Evolutionary conservation across 2,888 invertebrate genomes (phyloP).

Genomic region (Drosophila anomelani): DNA sequence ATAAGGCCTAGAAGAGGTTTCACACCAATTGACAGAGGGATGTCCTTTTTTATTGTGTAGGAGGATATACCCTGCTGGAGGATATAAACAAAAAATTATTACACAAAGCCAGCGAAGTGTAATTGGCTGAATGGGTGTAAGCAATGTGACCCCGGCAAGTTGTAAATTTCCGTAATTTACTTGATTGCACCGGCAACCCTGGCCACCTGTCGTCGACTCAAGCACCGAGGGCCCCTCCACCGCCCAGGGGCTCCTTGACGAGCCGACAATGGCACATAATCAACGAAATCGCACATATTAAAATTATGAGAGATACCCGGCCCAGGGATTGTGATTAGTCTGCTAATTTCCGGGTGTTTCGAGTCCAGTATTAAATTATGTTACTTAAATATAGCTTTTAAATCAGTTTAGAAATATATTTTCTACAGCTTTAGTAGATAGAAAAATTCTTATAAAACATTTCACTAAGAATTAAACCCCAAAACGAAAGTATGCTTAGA

Average conservation of each 20-base stretch:
- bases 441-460: not conserved
- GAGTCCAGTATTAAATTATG: not conserved
- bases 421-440: not conserved
- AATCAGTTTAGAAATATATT: not conserved
- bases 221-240: not conserved
- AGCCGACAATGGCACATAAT: constrained; percentile 60
- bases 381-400: not conserved
- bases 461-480: too few relatives aligned
- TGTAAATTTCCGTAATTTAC: constrained; percentile 67
- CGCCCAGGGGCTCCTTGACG: constrained; percentile 25
- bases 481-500: not conserved
- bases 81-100: not conserved
- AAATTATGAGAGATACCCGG: constrained; percentile 35
- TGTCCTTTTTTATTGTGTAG: not conserved
- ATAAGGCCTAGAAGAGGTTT: not conserved
- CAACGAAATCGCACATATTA: constrained; percentile 56
- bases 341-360: not conserved
- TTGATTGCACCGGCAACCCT: constrained; percentile 55
- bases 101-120: constrained; percentile 8
- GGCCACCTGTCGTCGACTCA: constrained; percentile 48
- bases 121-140: constrained; percentile 3
- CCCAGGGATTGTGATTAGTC: not conserved
- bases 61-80: too few relatives aligned
- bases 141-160: constrained; percentile 56
- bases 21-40: not conserved